A percentile compares a stretch with the other conserved stretches of the same genome.
These are phyloP conservation scores for Agelastica alni DNA, from an alignment of 2,888 invertebrate species.

Conservation along the genomic window DNA sequence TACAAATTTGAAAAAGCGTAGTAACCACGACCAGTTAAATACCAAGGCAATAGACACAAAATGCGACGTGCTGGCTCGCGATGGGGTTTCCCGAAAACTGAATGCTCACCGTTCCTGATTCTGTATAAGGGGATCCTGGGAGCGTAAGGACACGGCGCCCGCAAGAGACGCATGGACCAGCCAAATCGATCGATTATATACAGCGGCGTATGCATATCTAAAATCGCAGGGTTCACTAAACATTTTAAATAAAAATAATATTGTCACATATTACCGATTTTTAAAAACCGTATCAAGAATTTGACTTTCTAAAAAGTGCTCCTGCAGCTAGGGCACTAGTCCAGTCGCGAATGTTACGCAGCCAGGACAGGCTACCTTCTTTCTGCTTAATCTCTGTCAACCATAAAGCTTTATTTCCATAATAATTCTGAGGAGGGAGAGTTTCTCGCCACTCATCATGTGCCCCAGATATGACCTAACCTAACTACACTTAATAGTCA, in stretches of 20 bases:
- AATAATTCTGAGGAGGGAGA: neutral
- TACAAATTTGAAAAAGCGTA: conserved; percentile 24
- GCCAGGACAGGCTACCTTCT: no score
- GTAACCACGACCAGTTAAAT: conserved; percentile 22
- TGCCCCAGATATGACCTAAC: neutral
- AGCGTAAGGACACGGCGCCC: conserved; percentile 52
- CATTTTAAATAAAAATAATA: no score
- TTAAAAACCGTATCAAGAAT: no score
- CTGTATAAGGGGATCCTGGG: conserved; percentile 41
- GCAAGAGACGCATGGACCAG: conserved; percentile 53
- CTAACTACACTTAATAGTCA: neutral
- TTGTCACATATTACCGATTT: no score
- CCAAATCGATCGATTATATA: conserved; percentile 48
- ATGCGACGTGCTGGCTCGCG: conserved; percentile 35
- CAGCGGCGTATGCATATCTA: conserved; percentile 21
- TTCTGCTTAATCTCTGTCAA: no score
- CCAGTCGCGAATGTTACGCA: conserved; percentile 5
- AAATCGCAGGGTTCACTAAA: no score
- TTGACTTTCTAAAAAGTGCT: conserved; percentile 1
- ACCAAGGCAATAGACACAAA: conserved; percentile 14
- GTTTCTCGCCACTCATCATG: neutral
- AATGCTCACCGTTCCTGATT: conserved; percentile 34
- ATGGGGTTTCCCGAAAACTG: conserved; percentile 45
- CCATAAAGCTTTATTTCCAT: no score
- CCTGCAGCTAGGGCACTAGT: neutral